Conservation (phyloP, 2,797 vertebrate species). For the Poeciliopsis paucimaculata region DNA sequence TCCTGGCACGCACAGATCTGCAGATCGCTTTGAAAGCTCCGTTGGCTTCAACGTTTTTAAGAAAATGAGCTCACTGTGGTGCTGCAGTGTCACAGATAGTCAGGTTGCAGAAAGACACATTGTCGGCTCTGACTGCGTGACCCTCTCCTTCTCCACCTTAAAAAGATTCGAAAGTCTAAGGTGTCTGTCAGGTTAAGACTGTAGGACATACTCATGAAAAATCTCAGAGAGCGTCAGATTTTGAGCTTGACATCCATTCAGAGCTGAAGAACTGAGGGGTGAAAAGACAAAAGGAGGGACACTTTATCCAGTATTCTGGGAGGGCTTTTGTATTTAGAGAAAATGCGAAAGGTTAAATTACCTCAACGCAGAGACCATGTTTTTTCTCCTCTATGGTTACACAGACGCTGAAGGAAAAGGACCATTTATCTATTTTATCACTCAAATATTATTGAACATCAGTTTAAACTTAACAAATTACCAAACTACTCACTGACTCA, state of each 20-base stretch:
- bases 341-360: conserved; percentile 79
- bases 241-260: conserved; percentile 75
- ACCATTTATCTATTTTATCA: not conserved
- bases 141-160: conserved; percentile 41
- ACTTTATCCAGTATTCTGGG: conserved; percentile 71
- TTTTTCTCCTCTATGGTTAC: conserved; percentile 58
- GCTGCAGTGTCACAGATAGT: conserved; percentile 52
- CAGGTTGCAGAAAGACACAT: conserved; percentile 53
- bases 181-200: conserved; percentile 68
- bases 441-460: not conserved
- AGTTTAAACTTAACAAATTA: not conserved
- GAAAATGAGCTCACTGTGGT: conserved; percentile 58
- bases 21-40: conserved; percentile 53
- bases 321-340: conserved; percentile 68
- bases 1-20: conserved; percentile 48
- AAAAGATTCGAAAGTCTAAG: conserved; percentile 53
- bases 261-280: conserved; percentile 62
- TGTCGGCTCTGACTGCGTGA: conserved; percentile 6
- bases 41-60: conserved; percentile 53
- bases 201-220: conserved; percentile 69
- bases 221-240: conserved; percentile 67
- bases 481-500: not conserved
- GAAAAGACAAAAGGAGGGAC: conserved; percentile 74
- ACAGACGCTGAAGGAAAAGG: conserved; percentile 52
- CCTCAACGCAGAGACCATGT: conserved; percentile 51